phyloP scores from a whole-genome alignment of 1,140 invertebrate species.

The Lucilia sericata region DNA sequence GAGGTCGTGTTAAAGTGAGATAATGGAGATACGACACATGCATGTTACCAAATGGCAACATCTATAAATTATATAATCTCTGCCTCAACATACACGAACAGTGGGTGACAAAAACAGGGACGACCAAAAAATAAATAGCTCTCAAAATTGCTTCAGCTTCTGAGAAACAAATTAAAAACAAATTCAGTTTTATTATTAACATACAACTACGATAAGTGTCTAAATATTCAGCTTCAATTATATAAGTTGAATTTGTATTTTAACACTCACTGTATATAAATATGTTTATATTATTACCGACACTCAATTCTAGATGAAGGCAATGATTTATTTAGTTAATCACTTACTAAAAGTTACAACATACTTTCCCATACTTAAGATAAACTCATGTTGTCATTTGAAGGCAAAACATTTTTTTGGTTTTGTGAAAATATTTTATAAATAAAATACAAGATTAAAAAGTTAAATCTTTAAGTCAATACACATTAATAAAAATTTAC shows the following conservation, averaged over 20 bases:
- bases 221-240: no score
- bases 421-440: no score
- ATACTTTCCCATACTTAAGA: background rate
- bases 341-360: constrained; percentile 1
- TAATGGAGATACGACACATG: constrained; percentile 4
- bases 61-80: constrained; percentile 12
- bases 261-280: background rate
- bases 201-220: no score
- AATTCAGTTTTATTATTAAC: no score
- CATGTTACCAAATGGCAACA: constrained; percentile 4
- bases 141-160: no score
- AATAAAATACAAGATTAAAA: no score
- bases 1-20: background rate
- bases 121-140: background rate
- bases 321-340: constrained; percentile 17
- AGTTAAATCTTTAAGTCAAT: no score
- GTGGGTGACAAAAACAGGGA: background rate
- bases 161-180: no score
- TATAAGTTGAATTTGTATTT: background rate
- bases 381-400: background rate
- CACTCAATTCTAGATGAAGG: constrained; percentile 5
- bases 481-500: no score
- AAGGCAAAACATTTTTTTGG: background rate
- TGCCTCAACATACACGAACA: background rate
- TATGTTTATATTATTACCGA: background rate